Evolutionary conservation across 1,140 invertebrate genomes (phyloP).

Genomic region (Palaemon carinicauda): DNA sequence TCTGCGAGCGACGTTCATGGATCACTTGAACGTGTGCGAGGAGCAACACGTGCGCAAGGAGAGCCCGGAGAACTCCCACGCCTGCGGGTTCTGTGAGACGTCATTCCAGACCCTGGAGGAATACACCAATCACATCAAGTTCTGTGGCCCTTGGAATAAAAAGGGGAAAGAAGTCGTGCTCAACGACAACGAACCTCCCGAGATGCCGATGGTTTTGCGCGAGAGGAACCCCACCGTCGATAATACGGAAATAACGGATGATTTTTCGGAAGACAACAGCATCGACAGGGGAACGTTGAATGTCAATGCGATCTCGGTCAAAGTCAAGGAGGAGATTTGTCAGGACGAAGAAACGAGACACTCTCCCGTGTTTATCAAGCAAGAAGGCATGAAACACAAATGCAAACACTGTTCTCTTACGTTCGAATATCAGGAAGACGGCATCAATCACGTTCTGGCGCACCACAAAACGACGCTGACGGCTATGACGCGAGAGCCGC

Average conservation of each 20-base stretch:
- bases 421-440: slow-evolving; percentile 13
- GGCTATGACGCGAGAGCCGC: background rate
- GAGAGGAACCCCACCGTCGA: too few species aligned
- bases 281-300: too few species aligned
- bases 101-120: background rate
- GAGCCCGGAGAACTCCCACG: background rate
- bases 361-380: background rate
- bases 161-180: background rate
- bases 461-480: slow-evolving; percentile 7
- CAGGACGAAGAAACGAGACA: background rate
- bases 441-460: slow-evolving; percentile 12
- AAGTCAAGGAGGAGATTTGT: background rate
- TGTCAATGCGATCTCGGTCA: background rate
- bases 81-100: background rate
- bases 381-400: background rate
- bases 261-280: background rate
- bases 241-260: too few species aligned
- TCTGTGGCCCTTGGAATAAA: background rate
- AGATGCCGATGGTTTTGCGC: too few species aligned
- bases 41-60: background rate
- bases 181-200: background rate
- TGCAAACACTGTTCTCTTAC: slow-evolving; percentile 22
- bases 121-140: background rate
- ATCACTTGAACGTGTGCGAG: slow-evolving; percentile 10
- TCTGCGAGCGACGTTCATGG: background rate